These are phyloP conservation scores for Aegithalos caudatus DNA, from an alignment of 2,113 vertebrate genomes.

Conservation along the genomic window DNA sequence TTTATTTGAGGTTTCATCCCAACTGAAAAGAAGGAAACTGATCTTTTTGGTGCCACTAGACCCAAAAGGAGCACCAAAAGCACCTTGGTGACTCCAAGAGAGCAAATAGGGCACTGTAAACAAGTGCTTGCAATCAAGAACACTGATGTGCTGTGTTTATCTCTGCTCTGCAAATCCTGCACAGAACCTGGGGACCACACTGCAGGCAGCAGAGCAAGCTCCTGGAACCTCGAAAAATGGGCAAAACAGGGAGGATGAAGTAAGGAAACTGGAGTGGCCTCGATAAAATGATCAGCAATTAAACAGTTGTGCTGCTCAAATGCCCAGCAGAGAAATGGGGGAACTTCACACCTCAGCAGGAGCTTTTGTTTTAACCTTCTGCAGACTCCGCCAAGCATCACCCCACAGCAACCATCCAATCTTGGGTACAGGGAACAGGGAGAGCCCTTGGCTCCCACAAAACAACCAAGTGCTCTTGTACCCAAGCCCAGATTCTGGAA, in stretches of 20 bases:
- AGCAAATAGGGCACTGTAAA: neutral
- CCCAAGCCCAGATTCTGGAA: neutral
- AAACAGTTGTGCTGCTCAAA: neutral
- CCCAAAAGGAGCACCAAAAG: neutral
- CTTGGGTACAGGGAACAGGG: neutral
- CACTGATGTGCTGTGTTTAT: neutral
- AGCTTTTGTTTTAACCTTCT: neutral
- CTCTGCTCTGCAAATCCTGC: neutral
- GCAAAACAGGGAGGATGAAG: neutral
- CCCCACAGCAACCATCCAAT: neutral
- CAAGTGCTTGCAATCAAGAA: neutral
- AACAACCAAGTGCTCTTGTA: neutral
- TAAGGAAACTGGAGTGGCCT: neutral
- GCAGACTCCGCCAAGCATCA: neutral
- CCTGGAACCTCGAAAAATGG: neutral
- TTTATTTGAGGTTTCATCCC: neutral
- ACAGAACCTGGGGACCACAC: accelerated
- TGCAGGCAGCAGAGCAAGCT: neutral
- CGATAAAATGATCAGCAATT: neutral
- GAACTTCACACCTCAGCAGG: neutral
- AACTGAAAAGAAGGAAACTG: neutral
- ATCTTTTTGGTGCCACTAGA: neutral
- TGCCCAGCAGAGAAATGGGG: neutral
- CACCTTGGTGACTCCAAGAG: neutral
- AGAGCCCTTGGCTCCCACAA: neutral